These are phyloP conservation scores for Actenoides lindsayi DNA, from an alignment of 2,113 vertebrate species.

Conservation along the genomic window DNA sequence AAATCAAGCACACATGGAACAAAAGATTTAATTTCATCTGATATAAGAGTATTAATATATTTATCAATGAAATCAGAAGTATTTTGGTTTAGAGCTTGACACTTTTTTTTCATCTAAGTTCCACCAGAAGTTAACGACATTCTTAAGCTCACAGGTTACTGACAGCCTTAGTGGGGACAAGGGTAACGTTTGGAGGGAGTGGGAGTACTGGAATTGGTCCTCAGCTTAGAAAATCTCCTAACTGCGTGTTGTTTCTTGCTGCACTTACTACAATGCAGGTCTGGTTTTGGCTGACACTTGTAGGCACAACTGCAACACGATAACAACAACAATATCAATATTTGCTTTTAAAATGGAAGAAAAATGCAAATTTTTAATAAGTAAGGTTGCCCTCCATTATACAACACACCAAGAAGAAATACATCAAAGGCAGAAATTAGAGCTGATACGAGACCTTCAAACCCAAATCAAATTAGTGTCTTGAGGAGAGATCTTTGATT, in stretches of 20 bases:
- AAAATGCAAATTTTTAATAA: constrained; percentile 4
- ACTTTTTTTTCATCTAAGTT: neutral
- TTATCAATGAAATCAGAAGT: neutral
- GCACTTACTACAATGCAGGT: neutral
- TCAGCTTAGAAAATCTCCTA: neutral
- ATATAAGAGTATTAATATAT: neutral
- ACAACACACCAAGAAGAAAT: constrained; percentile 18
- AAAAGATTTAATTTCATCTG: neutral
- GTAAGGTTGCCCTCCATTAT: constrained; percentile 54
- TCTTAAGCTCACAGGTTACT: neutral
- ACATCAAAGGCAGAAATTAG: constrained; percentile 58
- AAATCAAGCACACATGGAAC: neutral
- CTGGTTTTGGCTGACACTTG: neutral
- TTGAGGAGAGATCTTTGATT: constrained; percentile 67
- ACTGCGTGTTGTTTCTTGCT: neutral
- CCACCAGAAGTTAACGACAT: neutral
- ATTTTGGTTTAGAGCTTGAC: neutral
- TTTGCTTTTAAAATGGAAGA: constrained; percentile 35
- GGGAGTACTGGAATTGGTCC: neutral
- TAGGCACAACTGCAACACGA: constrained; percentile 28
- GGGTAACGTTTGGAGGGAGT: neutral
- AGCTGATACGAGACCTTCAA: constrained; percentile 34
- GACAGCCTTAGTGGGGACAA: neutral
- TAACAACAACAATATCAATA: constrained; percentile 45
- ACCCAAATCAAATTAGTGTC: constrained; percentile 67